These are phyloP conservation scores for Tipula helvola DNA, from an alignment of 2,888 invertebrate genomes.

Conservation along the genomic window DNA sequence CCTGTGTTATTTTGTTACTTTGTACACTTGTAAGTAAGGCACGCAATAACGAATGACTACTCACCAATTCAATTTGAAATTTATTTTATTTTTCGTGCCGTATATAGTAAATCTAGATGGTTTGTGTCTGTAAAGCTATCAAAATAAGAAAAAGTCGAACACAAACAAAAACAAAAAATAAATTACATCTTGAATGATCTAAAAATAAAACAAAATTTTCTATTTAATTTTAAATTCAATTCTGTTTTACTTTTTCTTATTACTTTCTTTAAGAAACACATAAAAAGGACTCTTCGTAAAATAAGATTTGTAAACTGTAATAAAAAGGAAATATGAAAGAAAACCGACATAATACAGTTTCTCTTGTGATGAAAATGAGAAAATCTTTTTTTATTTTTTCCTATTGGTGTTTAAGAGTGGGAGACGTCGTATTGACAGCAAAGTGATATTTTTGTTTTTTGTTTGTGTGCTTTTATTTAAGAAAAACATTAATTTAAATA, in stretches of 20 bases:
- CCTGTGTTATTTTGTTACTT: background rate
- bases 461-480: background rate
- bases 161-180: background rate
- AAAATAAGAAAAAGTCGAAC: background rate
- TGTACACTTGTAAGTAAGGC: background rate
- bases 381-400: background rate
- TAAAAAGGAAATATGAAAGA: background rate
- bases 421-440: background rate
- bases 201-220: background rate
- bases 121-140: background rate
- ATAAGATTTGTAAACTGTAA: background rate
- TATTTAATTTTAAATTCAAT: background rate
- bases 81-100: background rate
- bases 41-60: background rate
- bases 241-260: background rate
- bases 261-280: background rate
- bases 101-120: background rate
- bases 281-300: background rate
- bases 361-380: background rate
- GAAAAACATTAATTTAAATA: background rate
- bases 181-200: background rate
- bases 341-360: background rate
- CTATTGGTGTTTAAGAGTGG: background rate
- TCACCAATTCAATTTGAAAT: background rate
- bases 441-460: background rate